Conservation (phyloP, 2,797 vertebrate genomes). For the Synanceia verrucosa region DNA sequence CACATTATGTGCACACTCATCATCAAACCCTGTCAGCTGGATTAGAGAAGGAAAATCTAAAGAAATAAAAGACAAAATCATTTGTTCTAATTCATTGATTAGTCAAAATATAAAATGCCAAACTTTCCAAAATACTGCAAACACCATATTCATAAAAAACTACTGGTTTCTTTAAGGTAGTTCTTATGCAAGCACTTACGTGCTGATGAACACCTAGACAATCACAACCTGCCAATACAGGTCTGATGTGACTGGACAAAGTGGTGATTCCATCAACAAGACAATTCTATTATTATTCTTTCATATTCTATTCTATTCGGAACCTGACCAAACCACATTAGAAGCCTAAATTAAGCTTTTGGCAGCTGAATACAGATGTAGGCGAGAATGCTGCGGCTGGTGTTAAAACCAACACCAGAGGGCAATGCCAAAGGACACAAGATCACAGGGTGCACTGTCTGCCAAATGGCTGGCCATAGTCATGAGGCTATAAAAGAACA, state of each 20-base stretch:
- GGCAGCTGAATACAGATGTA: neutral
- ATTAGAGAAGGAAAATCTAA: neutral
- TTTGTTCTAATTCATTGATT: neutral
- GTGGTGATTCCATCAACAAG: neutral
- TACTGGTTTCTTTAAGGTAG: neutral
- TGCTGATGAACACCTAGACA: neutral
- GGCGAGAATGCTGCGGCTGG: constrained; percentile 26
- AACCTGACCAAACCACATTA: neutral
- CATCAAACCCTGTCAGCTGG: neutral
- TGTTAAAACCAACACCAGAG: constrained; percentile 30
- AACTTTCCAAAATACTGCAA: neutral
- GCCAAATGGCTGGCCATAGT: constrained; percentile 16
- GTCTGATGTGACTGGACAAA: neutral
- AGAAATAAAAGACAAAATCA: neutral
- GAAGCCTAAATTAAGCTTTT: neutral
- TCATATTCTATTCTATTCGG: too few species aligned
- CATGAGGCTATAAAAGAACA: constrained; percentile 36
- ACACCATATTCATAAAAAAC: neutral
- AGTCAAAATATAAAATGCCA: neutral
- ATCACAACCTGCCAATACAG: neutral
- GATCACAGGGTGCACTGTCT: constrained; percentile 21
- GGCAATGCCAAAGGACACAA: constrained; percentile 1
- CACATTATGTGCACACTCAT: neutral
- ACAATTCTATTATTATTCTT: too few species aligned
- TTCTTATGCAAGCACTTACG: neutral